Percentiles rank a stretch among this genome's conserved stretches.
These are phyloP conservation scores for Psix sp. DNA, from an alignment of 1,140 invertebrate species.

Conservation along the genomic window DNA sequence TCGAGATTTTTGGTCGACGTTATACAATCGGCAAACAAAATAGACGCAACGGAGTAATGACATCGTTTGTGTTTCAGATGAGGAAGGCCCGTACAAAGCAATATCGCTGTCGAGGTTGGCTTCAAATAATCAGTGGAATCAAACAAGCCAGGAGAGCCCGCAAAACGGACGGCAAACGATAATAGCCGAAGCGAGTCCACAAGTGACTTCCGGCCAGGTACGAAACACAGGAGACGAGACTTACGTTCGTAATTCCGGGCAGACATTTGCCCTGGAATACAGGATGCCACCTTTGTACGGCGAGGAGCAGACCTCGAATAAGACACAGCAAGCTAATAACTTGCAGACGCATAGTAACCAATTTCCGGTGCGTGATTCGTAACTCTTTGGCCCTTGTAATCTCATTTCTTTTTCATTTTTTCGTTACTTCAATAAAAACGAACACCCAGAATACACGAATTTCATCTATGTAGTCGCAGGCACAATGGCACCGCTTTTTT, in stretches of 20 bases:
- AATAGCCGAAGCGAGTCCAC: slow-evolving; percentile 64
- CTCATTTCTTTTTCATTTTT: too few species aligned
- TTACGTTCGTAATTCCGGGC: slow-evolving; percentile 71
- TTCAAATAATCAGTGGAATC: slow-evolving; percentile 73
- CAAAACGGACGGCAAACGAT: slow-evolving; percentile 59
- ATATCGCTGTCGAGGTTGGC: slow-evolving; percentile 80
- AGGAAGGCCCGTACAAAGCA: slow-evolving; percentile 79
- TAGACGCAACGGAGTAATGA: neutral
- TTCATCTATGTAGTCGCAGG: too few species aligned
- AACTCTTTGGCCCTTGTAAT: slow-evolving; percentile 9
- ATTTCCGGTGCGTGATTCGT: slow-evolving; percentile 81
- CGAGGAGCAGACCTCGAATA: slow-evolving; percentile 72
- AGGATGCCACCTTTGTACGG: slow-evolving; percentile 76
- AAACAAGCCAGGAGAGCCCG: slow-evolving; percentile 66
- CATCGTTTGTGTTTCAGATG: slow-evolving; percentile 72
- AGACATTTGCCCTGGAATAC: slow-evolving; percentile 69
- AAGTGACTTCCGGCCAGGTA: slow-evolving; percentile 70
- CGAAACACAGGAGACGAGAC: slow-evolving; percentile 65
- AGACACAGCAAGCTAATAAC: slow-evolving; percentile 76
- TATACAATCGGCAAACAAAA: neutral
- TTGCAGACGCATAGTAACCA: slow-evolving; percentile 87
- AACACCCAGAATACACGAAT: too few species aligned
- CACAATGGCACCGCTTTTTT: too few species aligned
- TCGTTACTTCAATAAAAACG: too few species aligned
- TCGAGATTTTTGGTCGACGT: too few species aligned